Percentiles rank a stretch among this genome's conserved stretches.
These are phyloP conservation scores for Oreochromis aureus DNA, from an alignment of 2,113 vertebrate species.

Conservation along the genomic window DNA sequence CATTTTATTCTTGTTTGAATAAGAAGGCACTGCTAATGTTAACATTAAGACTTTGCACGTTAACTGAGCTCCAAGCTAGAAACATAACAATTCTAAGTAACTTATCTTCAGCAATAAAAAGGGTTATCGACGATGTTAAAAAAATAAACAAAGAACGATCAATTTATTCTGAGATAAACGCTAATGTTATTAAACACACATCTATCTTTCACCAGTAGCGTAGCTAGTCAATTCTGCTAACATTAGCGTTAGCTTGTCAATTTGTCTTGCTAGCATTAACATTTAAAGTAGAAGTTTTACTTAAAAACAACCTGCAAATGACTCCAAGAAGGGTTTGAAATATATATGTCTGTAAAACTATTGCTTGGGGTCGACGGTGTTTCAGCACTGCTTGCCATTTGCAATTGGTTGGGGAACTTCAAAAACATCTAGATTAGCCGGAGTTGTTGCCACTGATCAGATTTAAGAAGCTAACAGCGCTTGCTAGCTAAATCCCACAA, in stretches of 20 bases:
- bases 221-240: not conserved
- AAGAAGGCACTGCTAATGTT: not conserved
- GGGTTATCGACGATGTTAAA: not conserved
- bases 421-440: slow-evolving; percentile 3
- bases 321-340: not conserved
- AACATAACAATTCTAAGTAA: not conserved
- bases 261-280: not conserved
- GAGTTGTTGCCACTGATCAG: not conserved
- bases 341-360: not conserved
- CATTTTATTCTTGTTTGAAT: not conserved
- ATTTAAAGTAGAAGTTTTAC: not conserved
- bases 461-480: slow-evolving; percentile 17
- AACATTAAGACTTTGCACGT: not conserved
- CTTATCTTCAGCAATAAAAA: not conserved
- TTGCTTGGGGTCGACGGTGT: not conserved
- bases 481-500: not conserved
- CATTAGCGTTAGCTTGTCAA: not conserved
- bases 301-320: slow-evolving; percentile 1
- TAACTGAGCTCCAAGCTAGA: not conserved
- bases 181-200: not conserved
- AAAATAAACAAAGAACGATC: not conserved
- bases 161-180: not conserved
- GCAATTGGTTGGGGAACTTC: not conserved
- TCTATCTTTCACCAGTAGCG: not conserved
- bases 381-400: not conserved